These are phyloP conservation scores for Archips xylosteana DNA, from an alignment of 2,888 invertebrate genomes.

Conservation along the genomic window DNA sequence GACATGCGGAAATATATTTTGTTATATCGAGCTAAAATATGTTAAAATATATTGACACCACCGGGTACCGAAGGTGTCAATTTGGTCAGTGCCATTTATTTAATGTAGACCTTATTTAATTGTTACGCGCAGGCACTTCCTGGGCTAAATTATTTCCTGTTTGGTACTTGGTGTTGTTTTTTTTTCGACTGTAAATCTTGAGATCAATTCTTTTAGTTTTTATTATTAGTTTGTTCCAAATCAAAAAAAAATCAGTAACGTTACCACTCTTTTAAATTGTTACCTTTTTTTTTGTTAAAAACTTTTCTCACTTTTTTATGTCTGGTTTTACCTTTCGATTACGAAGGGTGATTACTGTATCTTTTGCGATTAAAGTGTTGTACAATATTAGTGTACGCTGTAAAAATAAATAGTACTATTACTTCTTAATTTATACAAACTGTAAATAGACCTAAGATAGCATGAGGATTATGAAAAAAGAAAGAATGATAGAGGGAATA, in stretches of 20 bases:
- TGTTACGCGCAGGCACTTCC: slow-evolving; percentile 67
- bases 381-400: slow-evolving; percentile 81
- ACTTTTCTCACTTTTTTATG: slow-evolving; percentile 51
- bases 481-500: slow-evolving; percentile 83
- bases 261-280: slow-evolving; percentile 66
- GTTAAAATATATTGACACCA: slow-evolving; percentile 68
- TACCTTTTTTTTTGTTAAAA: slow-evolving; percentile 53
- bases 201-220: slow-evolving; percentile 66
- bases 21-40: slow-evolving; percentile 70
- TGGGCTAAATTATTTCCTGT: slow-evolving; percentile 72
- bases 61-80: slow-evolving; percentile 75
- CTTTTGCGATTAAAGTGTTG: slow-evolving; percentile 74
- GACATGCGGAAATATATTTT: slow-evolving; percentile 67
- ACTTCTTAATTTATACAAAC: slow-evolving; percentile 80
- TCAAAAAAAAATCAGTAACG: slow-evolving; percentile 63
- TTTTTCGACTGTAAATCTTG: slow-evolving; percentile 62
- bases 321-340: slow-evolving; percentile 51
- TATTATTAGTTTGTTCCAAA: slow-evolving; percentile 61
- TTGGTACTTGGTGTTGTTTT: slow-evolving; percentile 81
- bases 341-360: slow-evolving; percentile 64
- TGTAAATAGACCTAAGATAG: slow-evolving; percentile 83
- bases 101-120: slow-evolving; percentile 80
- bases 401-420: slow-evolving; percentile 78
- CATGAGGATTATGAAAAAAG: slow-evolving; percentile 80
- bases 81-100: slow-evolving; percentile 84